A percentile compares a stretch with the other conserved stretches of the same genome.
Conservation (phyloP, 23 tunicate species). For the Ciona savignyi region DNA sequence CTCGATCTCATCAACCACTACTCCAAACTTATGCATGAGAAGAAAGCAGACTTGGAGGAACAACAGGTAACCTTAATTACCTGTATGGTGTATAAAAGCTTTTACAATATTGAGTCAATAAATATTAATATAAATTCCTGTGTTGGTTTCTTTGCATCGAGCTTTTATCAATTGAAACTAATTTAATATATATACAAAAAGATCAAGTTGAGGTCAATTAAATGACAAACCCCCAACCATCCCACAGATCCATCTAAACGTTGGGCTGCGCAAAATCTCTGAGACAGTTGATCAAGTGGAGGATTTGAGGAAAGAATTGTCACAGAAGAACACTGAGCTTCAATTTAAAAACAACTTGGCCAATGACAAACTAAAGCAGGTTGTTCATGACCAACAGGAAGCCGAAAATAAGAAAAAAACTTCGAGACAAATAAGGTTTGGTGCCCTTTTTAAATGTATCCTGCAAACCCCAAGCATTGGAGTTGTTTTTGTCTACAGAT, state of each 20-base stretch:
- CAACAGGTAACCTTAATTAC: slow-evolving; percentile 97
- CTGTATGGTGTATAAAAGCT: too few species aligned
- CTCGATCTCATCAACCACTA: slow-evolving; percentile 93
- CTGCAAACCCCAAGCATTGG: too few species aligned
- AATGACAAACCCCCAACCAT: too few species aligned
- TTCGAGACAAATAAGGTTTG: slow-evolving; percentile 90
- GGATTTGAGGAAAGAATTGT: slow-evolving; percentile 72
- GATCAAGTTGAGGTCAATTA: too few species aligned
- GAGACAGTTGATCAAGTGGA: slow-evolving; percentile 99
- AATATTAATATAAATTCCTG: too few species aligned
- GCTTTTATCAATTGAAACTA: too few species aligned
- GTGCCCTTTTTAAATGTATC: too few species aligned
- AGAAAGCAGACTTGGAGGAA: slow-evolving; percentile 91
- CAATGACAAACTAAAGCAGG: slow-evolving; percentile 80
- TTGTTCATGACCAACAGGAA: slow-evolving; percentile 97
- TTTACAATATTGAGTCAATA: too few species aligned
- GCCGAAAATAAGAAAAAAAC: slow-evolving; percentile 97
- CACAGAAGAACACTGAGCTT: slow-evolving; percentile 73
- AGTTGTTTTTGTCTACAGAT: too few species aligned
- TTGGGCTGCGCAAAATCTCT: slow-evolving; percentile 92
- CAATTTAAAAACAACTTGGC: slow-evolving; percentile 89
- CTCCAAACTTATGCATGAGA: slow-evolving; percentile 91
- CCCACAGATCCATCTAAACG: slow-evolving; percentile 85
- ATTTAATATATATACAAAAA: too few species aligned
- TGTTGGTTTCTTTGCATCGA: too few species aligned